Evolutionary conservation across 2,888 invertebrate species (phyloP), one percentile per base, ranked within the genome.

Genomic region (Anoplius nigerrimus): DNA sequence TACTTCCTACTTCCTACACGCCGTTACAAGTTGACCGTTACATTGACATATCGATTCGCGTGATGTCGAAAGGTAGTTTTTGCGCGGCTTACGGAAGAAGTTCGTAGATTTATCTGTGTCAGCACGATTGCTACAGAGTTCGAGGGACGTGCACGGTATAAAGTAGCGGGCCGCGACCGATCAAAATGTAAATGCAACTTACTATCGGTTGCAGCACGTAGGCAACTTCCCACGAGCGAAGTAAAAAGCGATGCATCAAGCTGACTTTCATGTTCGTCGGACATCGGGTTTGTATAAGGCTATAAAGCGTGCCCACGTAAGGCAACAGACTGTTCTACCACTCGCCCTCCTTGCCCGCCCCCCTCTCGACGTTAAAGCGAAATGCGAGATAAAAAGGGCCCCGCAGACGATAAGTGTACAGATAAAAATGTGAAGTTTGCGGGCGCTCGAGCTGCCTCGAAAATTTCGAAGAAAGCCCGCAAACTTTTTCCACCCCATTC

Each of bases 171-270:
- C 65, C 54, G 60, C 62, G 63, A 15, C 62, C 65, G 63, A 66
- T 66, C 65, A 62, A 48, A 61, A 54, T 62, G 61, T 66, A 55
- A 66, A 62, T 66, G 66, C 66, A 63, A 66, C 63, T 64, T 56
- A 54, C 61, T 68, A 68, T 68, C 65, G 68, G 66, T 68, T 68
- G 58, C 43, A 58, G 68, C 65, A 68, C 65, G 65, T 55, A 58
- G 61, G 53, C 66, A 53, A 67, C 43, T 45, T 61, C 51, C 61
- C 57, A 48, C 61, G 55, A 42, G 69, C 48, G 45, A 66, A 63
- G 66, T 67, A 71, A 69, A 71, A 66, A 63, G 69, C 70, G 68
- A 66, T 77, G 77, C 72, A 75, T 77, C 74, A 74, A 67, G 56
- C 53, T 60, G 45, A 67, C 75, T 71, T 76, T 76, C 73, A 73